phyloP scores from a whole-genome alignment of 2,113 vertebrate genomes.

The Edolisoma coerulescens region DNA sequence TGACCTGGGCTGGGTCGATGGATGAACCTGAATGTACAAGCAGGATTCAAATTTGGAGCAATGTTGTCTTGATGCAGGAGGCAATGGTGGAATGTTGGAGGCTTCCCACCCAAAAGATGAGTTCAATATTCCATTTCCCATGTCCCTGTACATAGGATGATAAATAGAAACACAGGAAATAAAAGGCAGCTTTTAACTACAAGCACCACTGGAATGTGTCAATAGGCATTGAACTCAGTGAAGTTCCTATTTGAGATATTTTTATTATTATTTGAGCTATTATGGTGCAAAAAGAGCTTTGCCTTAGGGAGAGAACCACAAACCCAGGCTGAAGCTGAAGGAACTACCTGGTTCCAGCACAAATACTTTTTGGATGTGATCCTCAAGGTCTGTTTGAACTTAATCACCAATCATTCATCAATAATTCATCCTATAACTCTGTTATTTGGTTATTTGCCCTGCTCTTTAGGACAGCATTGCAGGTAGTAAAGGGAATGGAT shows the following conservation, averaged over 20 bases:
- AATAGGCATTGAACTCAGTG: neutral
- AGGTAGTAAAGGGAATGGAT: neutral
- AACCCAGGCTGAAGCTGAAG: neutral
- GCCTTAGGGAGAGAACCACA: neutral
- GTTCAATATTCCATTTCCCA: accelerated
- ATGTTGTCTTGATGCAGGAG: accelerated
- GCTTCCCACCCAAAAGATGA: neutral
- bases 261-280: neutral
- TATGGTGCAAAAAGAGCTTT: neutral
- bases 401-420: neutral
- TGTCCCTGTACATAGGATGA: neutral
- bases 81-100: accelerated
- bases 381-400: neutral
- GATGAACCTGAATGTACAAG: accelerated
- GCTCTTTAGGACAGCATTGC: neutral
- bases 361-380: neutral
- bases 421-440: neutral
- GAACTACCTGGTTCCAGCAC: neutral
- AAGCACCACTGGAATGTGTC: neutral
- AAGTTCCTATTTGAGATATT: neutral
- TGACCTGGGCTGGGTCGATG: accelerated
- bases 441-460: neutral
- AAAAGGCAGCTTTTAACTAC: neutral
- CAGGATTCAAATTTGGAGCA: neutral
- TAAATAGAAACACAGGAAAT: accelerated